A percentile compares a stretch with the other conserved stretches of the same genome.
Conservation (phyloP, 2,888 invertebrate species). For the Tachina fera region DNA sequence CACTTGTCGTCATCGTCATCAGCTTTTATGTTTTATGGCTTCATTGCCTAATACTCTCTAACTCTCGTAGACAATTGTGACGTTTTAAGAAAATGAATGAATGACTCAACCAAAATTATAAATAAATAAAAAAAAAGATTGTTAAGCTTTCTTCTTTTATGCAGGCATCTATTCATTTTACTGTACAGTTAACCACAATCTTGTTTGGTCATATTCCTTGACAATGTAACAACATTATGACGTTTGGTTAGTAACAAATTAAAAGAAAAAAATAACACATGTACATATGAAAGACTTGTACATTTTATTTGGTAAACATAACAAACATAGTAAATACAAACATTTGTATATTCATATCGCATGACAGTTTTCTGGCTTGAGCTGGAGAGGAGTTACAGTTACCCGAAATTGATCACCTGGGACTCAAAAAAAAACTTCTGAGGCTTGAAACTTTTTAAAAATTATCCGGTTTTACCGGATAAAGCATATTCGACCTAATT, state of each 20-base stretch:
- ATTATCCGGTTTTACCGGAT: no score
- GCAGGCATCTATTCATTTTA: background rate
- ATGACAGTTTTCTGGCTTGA: no score
- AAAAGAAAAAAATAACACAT: no score
- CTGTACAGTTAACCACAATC: background rate
- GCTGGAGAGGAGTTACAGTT: no score
- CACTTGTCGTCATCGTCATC: slow-evolving; percentile 71
- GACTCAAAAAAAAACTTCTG: no score
- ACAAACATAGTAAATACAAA: no score
- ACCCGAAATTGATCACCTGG: no score
- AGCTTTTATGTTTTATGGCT: slow-evolving; percentile 62
- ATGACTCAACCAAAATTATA: slow-evolving; percentile 49
- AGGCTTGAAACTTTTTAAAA: no score
- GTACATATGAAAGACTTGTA: no score
- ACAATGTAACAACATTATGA: background rate
- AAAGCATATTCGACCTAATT: no score
- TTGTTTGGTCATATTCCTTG: background rate
- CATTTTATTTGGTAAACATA: no score
- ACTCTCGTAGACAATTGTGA: slow-evolving; percentile 10
- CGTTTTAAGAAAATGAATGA: slow-evolving; percentile 40
- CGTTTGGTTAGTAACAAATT: background rate
- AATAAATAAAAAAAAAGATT: background rate
- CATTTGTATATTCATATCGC: no score
- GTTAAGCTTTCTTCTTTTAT: slow-evolving; percentile 1
- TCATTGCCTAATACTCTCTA: slow-evolving; percentile 63